Conservation (phyloP, 2,888 invertebrate genomes). For the Oxytorus armatus region DNA sequence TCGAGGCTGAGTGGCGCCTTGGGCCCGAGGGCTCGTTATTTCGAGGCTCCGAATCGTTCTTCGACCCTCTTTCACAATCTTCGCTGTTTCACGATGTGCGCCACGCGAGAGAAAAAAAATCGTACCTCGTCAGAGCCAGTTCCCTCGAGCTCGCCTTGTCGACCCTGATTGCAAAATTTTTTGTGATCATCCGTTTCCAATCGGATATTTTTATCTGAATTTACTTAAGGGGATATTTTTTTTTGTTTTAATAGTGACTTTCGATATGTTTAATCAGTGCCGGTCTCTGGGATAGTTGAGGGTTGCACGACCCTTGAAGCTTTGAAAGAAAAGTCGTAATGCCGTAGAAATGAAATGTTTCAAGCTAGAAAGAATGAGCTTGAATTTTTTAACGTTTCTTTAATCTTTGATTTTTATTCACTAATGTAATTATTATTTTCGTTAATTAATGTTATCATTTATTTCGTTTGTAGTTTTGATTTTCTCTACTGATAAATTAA, state of each 20-base stretch:
- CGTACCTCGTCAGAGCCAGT: neutral
- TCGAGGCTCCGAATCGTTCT: constrained; percentile 48
- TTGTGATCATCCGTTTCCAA: neutral
- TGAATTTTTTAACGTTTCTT: neutral
- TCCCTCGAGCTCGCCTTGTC: neutral
- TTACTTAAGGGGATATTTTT: neutral
- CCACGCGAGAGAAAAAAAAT: neutral
- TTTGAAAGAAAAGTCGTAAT: no score
- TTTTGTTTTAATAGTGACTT: no score
- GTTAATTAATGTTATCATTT: neutral
- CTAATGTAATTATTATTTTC: neutral
- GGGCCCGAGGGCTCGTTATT: constrained; percentile 54
- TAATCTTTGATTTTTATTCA: no score
- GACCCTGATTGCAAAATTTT: neutral
- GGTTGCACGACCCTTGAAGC: no score
- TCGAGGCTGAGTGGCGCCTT: constrained; percentile 56
- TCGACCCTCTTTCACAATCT: constrained; percentile 34
- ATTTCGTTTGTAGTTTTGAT: neutral
- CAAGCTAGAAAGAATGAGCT: no score
- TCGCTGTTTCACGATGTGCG: neutral
- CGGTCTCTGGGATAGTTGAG: no score
- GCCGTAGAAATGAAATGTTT: no score
- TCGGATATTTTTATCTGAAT: neutral
- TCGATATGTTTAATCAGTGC: no score
- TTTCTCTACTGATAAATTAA: neutral